phyloP scores from a whole-genome alignment of 2,113 vertebrate genomes.

The Mesocricetus auratus region DNA sequence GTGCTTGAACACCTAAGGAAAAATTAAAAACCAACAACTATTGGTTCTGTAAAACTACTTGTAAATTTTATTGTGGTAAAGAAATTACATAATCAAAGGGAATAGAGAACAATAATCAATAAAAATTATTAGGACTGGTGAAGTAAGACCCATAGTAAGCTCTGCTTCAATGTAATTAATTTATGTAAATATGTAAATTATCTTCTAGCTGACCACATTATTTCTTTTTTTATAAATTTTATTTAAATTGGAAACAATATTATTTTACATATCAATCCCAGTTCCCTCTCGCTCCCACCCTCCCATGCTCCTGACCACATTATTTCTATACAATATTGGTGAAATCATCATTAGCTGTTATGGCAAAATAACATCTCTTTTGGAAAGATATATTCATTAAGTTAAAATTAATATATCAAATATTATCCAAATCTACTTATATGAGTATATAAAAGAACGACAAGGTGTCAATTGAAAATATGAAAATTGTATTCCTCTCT shows the following conservation, averaged over 20 bases:
- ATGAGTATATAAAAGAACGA: neutral
- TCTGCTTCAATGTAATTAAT: neutral
- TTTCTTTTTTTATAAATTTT: neutral
- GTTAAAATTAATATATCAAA: neutral
- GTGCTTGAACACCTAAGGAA: neutral
- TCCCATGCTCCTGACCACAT: too few species aligned
- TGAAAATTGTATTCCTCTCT: neutral
- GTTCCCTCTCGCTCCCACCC: too few species aligned
- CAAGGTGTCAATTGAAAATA: neutral
- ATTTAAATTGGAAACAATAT: too few species aligned
- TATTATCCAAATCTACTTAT: neutral
- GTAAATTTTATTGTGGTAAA: neutral
- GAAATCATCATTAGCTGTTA: neutral
- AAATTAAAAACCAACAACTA: neutral
- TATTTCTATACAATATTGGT: neutral
- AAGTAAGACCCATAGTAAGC: neutral
- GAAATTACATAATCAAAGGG: neutral
- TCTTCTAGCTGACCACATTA: neutral
- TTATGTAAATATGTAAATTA: neutral
- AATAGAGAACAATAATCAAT: neutral
- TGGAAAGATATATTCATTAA: neutral
- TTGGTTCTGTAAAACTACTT: neutral
- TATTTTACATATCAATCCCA: too few species aligned
- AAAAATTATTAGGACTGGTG: neutral
- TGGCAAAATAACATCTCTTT: neutral